These are phyloP conservation scores for Fragum sueziense DNA, from an alignment of 2,888 invertebrate species.

Conservation along the genomic window DNA sequence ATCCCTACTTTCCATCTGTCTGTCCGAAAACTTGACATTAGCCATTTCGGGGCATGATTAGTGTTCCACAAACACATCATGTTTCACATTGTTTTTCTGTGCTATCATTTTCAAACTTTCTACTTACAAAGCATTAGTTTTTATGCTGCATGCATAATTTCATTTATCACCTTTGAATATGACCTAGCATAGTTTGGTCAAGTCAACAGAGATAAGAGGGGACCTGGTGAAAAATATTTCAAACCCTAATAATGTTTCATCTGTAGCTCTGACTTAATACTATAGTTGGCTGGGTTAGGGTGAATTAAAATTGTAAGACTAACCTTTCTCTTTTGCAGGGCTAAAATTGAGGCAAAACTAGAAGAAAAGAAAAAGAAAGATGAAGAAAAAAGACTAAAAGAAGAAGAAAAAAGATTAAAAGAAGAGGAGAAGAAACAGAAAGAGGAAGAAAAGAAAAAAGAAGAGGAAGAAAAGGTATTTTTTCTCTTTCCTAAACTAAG, in stretches of 20 bases:
- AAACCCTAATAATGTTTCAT: too few species aligned
- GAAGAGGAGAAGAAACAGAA: slow-evolving; percentile 74
- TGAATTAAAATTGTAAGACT: too few species aligned
- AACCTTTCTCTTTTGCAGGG: too few species aligned
- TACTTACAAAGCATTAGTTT: too few species aligned
- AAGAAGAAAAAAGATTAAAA: slow-evolving; percentile 56
- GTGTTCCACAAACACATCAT: neutral
- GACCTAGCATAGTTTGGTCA: too few species aligned
- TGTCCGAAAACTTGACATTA: neutral
- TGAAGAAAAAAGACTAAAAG: slow-evolving; percentile 58
- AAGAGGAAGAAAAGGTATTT: slow-evolving; percentile 70
- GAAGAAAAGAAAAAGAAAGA: slow-evolving; percentile 22
- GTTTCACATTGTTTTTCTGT: neutral
- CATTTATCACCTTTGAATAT: too few species aligned
- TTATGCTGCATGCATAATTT: too few species aligned
- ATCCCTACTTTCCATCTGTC: neutral
- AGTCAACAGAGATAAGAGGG: too few species aligned
- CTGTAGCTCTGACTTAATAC: too few species aligned
- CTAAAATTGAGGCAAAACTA: slow-evolving; percentile 16
- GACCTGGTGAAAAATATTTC: too few species aligned
- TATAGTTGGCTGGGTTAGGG: too few species aligned
- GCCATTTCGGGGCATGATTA: neutral
- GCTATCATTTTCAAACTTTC: too few species aligned
- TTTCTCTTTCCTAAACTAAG: neutral
- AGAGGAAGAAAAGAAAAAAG: slow-evolving; percentile 74